Evolutionary conservation across 2,888 invertebrate genomes (phyloP).

Genomic region (Ochlodes sylvanus): DNA sequence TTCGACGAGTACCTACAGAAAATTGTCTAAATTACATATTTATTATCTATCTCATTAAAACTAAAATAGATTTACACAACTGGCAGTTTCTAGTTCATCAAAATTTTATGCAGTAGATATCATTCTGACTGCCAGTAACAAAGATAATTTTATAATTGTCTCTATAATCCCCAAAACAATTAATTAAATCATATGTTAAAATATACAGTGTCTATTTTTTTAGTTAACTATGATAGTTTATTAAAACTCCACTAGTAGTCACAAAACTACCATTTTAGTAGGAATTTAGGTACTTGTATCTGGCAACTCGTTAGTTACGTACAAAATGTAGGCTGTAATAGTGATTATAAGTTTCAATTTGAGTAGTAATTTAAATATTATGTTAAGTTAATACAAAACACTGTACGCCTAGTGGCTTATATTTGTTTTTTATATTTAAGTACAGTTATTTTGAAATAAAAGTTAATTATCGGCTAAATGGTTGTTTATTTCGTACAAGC

Average conservation of each 20-base stretch:
- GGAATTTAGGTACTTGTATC: constrained; percentile 39
- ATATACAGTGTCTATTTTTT: neutral
- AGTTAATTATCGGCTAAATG: constrained; percentile 38
- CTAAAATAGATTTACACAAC: neutral
- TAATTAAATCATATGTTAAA: neutral
- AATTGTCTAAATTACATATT: constrained; percentile 54
- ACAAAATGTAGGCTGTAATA: constrained; percentile 57
- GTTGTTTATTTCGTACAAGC: constrained; percentile 35
- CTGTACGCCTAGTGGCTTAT: constrained; percentile 29
- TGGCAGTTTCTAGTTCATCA: neutral
- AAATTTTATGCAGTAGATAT: neutral
- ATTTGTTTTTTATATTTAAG: constrained; percentile 36
- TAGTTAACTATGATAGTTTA: neutral
- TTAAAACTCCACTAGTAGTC: constrained; percentile 28
- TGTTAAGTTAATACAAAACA: constrained; percentile 24
- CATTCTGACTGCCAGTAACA: neutral
- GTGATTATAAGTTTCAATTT: constrained; percentile 38
- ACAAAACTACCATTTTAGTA: constrained; percentile 50
- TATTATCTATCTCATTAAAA: constrained; percentile 23
- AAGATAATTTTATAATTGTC: too few species aligned
- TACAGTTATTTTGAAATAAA: constrained; percentile 59
- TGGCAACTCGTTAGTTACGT: constrained; percentile 48
- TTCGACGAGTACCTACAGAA: constrained; percentile 89
- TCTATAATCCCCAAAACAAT: neutral
- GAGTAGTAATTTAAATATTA: constrained; percentile 39